Evolutionary conservation across 2,888 invertebrate species (phyloP), one percentile per base, ranked within the genome.

Genomic region (Noctuana brunneofusca): DNA sequence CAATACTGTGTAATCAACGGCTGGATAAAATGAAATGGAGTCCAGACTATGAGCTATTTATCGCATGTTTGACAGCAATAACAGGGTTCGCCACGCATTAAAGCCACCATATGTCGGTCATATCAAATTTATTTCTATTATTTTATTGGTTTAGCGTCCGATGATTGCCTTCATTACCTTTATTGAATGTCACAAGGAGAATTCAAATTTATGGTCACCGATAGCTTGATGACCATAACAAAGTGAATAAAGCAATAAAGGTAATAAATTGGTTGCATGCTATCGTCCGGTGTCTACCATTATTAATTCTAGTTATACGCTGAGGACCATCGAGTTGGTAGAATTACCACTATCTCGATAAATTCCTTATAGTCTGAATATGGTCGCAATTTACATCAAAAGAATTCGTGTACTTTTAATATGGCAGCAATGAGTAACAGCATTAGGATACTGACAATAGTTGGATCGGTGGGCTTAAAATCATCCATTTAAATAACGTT

Each of bases 61-160:
- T 91, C 90, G 91, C 90, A 91, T 91, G 91, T 88, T 90, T 88
- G 90, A 86, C 89, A 86, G 87, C 90, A 90, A 90, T 91, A 89
- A 90, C 90, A 86, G 90, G 90, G 89, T 87, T 85, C 81, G 81
- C 78, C 80, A 82, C 83, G 86, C 89, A 86, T 88, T 87, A 87
- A 77, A 79, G 81, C 85, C 83, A 77, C 90, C 91, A 91, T 91
- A 90, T 91, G 91, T 89, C 88, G 89, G 86, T 89, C 88, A 89
- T 90, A 91, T 91, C 90, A 89, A 91, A 89, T 90, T 89, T 89
- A 90, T 89, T 90, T 89, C 89, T 88, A 89, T 90, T 90, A 90
- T 90, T 89, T 89, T 89, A 89, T 90, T 90, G 87, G 86, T 81
- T 86, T 78, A 80, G 81, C 81, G 80, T 80, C 75, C 80, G 81